Base-by-base conservation (phyloP, 2,888 invertebrate genomes). In the Pardosa pseudoannulata region DNA sequence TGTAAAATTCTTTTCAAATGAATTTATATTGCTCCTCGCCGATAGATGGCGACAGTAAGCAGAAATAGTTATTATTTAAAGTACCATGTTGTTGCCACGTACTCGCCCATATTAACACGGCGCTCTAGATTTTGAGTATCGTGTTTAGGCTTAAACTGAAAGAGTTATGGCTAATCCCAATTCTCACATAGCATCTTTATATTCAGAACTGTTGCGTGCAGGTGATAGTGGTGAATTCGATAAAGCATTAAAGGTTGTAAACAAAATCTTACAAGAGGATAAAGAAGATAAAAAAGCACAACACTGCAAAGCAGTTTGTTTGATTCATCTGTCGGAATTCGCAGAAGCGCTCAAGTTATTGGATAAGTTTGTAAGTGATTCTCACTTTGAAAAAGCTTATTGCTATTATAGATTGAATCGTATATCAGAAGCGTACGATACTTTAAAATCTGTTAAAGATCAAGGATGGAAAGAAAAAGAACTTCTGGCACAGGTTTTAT, bases 401-500 rank as follows among this genome's bases (percentile, higher is more conserved):
- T 95, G 96, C 90, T 95, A 96, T 90, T 99, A 99, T 92, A 95
- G 99, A 19, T 93, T 97, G 75, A 98, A 98, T 92, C 94, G 95
- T 90, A 95, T 96, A 0, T 93, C 94, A 75, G 96, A 96, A 90
- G 97, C 99, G 0, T 91, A 97, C 76, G 94, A 95, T 90, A 95
- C 95, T 0, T 94, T 98, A 41, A 93, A 89, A 64, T 73, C 76
- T 94, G 29, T 88, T 27, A 72, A 41, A 56, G 93, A 94, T 90
- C 92, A 95, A 89, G 94, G 95, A 68, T 92, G 94, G 19, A 95
- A 96, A 90, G 93, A 96, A 31, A 96, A 96, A 90, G 97, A 97
- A 92, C 91, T 97, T 11, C 94, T 94, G 90, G 97, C 97, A 75
- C 98, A 99, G 93, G 95, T 98, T 92, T 89, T 92, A 29, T 93